A percentile compares a stretch with the other conserved stretches of the same genome.
These are phyloP conservation scores for Gambusia affinis DNA, from an alignment of 2,113 vertebrate genomes.

Conservation along the genomic window DNA sequence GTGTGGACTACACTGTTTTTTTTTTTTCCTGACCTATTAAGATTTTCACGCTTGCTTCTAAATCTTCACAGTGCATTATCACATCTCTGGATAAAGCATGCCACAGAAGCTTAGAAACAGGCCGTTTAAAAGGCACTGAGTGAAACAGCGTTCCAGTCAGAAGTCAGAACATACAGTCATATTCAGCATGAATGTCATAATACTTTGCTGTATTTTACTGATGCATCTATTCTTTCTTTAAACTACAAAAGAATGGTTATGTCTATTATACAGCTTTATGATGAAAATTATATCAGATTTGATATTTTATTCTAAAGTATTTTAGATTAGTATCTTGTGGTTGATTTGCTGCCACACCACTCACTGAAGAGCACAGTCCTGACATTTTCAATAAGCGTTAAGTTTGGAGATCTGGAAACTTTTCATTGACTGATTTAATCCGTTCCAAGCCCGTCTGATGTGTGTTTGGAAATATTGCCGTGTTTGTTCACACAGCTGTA, in stretches of 20 bases:
- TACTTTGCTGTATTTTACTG: not conserved
- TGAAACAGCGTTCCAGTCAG: slow-evolving; percentile 8
- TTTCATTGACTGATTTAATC: not conserved
- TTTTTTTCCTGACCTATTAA: slow-evolving; percentile 52
- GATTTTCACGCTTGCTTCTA: slow-evolving; percentile 68
- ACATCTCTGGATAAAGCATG: slow-evolving; percentile 61
- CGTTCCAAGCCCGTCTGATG: not conserved
- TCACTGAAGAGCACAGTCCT: too few relatives aligned
- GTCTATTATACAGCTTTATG: not conserved
- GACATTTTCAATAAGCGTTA: too few relatives aligned
- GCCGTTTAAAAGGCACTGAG: slow-evolving; percentile 57
- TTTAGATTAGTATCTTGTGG: not conserved
- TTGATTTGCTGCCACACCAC: too few relatives aligned
- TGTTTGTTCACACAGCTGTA: too few relatives aligned
- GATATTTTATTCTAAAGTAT: not conserved
- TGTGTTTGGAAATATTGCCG: too few relatives aligned
- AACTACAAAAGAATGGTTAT: not conserved
- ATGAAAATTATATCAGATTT: too few relatives aligned
- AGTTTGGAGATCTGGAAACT: not conserved
- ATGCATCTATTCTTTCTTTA: not conserved
- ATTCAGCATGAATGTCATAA: not conserved
- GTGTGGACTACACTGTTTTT: slow-evolving; percentile 27
- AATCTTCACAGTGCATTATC: slow-evolving; percentile 59
- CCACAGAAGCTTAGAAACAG: slow-evolving; percentile 50
- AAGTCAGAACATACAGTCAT: not conserved